Base-by-base conservation (phyloP, 2,797 vertebrate genomes). In the Oophaga sylvatica region DNA sequence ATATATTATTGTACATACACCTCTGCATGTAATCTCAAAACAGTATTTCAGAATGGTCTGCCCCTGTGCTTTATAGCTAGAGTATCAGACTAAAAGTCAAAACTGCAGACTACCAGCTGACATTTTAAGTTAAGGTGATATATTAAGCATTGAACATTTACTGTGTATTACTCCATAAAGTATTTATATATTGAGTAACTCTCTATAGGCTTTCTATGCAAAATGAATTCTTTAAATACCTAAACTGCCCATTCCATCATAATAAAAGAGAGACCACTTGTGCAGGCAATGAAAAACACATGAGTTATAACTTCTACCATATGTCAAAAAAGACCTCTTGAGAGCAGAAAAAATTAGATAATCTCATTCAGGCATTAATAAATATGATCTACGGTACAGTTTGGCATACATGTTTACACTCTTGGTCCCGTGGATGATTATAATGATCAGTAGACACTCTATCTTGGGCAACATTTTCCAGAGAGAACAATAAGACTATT, bases 281-380 rank as follows among this genome's bases (percentile, higher is more conserved):
- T 48, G 83, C 48, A 90, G 80, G 88, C 91, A 92, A 92, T 89
- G 87, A 92, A 88, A 78, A 87, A 87, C 90, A 91, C 90, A 92
- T 88, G 89, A 90, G 70, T 22, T 75, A 6, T 89, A 92, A 93
- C 84, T 48, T 59, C 86, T 89, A 83, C 90, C 89, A 91, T n/a
- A 89, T 90, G 91, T 84, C 41, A 84, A 81, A 87, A 60, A 65
- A 90, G 78, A 85, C 83, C 80, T 89, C 78, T 90, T 67, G 31
- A 89, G 89, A 48, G 68, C 90, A 89, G 80, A 90, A 81, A 80
- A n/a, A 65, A 75, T 31, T 1, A 76, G 86, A 87, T 62, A 15
- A 73, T 82, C 80, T 80, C 76, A 87, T 68, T 82, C 87, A 90
- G 85, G 35, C 81, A 3, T 77, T n/a, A 0, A 31, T 8, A n/a